Conservation (phyloP, 2,888 invertebrate genomes). For the Disparrhopalites patrizii region DNA sequence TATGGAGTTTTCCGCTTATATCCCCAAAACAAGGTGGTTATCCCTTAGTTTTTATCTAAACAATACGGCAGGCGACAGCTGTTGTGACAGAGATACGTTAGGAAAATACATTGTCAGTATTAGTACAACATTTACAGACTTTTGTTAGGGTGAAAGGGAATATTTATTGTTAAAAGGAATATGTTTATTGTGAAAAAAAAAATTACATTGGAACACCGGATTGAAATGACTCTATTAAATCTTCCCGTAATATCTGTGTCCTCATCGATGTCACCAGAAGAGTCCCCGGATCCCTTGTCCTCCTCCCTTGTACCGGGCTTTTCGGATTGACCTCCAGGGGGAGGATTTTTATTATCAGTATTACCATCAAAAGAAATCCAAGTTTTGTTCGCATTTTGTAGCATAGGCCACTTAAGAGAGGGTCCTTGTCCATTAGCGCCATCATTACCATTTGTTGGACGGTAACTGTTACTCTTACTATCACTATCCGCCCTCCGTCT, state of each 20-base stretch:
- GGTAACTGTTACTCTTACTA: slow-evolving; percentile 9
- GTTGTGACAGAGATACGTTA: too few relatives aligned
- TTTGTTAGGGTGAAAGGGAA: slow-evolving; percentile 1
- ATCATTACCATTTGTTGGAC: slow-evolving; percentile 8
- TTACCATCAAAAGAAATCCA: slow-evolving; percentile 39
- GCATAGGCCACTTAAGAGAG: slow-evolving; percentile 58
- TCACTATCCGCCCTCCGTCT: too few relatives aligned
- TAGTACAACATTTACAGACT: too few relatives aligned
- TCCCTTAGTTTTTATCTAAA: too few relatives aligned
- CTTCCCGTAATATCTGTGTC: slow-evolving; percentile 59
- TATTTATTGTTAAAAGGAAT: too few relatives aligned
- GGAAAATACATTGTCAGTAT: too few relatives aligned
- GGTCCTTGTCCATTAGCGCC: slow-evolving; percentile 40
- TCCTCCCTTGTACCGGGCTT: slow-evolving; percentile 31
- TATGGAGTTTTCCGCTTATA: too few relatives aligned
- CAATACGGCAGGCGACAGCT: too few relatives aligned
- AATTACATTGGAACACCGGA: slow-evolving; percentile 16
- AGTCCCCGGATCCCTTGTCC: slow-evolving; percentile 50
- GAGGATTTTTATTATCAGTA: slow-evolving; percentile 24
- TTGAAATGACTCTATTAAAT: slow-evolving; percentile 56
- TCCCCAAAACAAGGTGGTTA: too few relatives aligned
- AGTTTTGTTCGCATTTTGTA: slow-evolving; percentile 48
- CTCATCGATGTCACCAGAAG: slow-evolving; percentile 30
- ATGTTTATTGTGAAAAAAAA: neutral
- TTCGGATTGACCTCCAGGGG: slow-evolving; percentile 48